Base-by-base conservation (phyloP, 2,113 vertebrate species). In the Salvelinus alpinus region DNA sequence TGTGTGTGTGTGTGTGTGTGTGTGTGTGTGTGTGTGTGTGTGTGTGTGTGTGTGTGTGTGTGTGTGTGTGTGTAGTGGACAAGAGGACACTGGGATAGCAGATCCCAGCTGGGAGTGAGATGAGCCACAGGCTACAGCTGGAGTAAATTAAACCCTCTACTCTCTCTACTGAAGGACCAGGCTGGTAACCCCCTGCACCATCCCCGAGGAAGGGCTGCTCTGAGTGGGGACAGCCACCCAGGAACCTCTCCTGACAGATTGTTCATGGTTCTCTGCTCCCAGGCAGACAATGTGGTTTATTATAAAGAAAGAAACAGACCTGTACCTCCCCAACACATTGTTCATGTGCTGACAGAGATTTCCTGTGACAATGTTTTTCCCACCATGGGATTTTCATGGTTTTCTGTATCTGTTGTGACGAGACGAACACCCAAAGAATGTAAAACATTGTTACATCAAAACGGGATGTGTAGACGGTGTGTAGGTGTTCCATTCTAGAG, bases 71-170 rank as follows among this genome's bases (percentile, higher is more conserved):
- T 54, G 18, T n/a, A 20, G 65, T 8, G 67, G 5, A n/a, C 16
- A n/a, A 91, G 87, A 91, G 90, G 91, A 90, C 89, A 88, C 81
- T 72, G 90, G 90, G 90, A 89, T 86, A 72, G 48, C 73, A 47
- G 77, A 85, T 71, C 83, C 86, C 90, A 90, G 88, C 88, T 89
- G 89, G 89, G 86, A 85, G 86, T 85, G 83, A 88, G 89, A 90
- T 87, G 90, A 86, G 64, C 82, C 91, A 82, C 91, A 91, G 88
- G 31, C 31, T 34, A 34, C 31, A 34, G 31, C 89, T 91, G 90
- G 91, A 85, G 88, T 91, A 91, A 89, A 92, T 91, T 92, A 92
- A 92, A 91, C 86, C 76, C 83, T 87, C 85, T 83, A 89, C 86
- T 82, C 83, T 89, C 89, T 87, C 76, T 54, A 44, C 78, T 78